These are phyloP conservation scores for Theretra japonica DNA, from an alignment of 2,888 invertebrate genomes.

Conservation along the genomic window DNA sequence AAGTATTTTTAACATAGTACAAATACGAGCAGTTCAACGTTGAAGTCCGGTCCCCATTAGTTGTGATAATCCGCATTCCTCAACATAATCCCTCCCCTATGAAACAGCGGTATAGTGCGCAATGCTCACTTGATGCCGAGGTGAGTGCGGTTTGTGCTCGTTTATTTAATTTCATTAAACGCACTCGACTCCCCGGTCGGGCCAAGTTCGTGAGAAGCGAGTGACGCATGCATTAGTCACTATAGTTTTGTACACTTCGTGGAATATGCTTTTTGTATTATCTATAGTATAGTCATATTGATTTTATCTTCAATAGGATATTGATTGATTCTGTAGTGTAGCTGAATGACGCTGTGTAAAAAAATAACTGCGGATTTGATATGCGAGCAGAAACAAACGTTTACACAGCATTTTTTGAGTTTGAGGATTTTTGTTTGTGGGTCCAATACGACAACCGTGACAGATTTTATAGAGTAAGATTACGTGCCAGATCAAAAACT, in stretches of 20 bases:
- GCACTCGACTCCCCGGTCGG: conserved; percentile 34
- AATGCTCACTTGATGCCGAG: conserved; percentile 29
- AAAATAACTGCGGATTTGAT: no score
- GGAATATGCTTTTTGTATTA: neutral
- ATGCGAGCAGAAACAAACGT: no score
- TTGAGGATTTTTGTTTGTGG: no score
- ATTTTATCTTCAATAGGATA: neutral
- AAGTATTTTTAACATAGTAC: no score
- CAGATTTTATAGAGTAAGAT: no score
- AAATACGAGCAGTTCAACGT: neutral
- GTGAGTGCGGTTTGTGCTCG: conserved; percentile 35
- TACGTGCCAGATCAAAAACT: no score
- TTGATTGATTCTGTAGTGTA: neutral
- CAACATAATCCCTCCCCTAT: conserved; percentile 19
- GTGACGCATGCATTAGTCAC: conserved; percentile 54
- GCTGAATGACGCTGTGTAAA: no score
- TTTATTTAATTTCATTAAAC: conserved; percentile 44
- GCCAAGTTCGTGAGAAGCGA: conserved; percentile 44
- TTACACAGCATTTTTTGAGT: no score
- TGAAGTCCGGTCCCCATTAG: no score
- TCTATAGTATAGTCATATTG: neutral
- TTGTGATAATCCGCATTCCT: neutral
- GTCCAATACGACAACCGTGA: no score
- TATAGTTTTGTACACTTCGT: conserved; percentile 18
- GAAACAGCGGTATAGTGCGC: conserved; percentile 30